A percentile compares a stretch with the other conserved stretches of the same genome.
phyloP scores from a whole-genome alignment of 2,113 vertebrate genomes.

The Grammomys dolichurus region DNA sequence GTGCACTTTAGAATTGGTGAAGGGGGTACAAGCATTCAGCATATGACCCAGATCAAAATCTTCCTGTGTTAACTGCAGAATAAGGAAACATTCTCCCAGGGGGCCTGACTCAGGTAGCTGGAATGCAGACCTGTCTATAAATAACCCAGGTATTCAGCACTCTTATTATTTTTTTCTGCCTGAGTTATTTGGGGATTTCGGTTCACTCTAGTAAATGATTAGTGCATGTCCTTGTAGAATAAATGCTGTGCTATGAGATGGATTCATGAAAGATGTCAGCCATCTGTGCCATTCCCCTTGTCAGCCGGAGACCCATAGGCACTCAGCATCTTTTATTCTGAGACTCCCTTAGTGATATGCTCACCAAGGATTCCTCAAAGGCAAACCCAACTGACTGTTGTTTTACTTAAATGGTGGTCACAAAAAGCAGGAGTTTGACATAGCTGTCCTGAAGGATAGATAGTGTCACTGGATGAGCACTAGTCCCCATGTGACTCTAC shows the following conservation, averaged over 20 bases:
- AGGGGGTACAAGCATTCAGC: background rate
- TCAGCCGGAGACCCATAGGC: background rate
- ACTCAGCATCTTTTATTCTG: background rate
- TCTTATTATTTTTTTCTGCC: slow-evolving; percentile 61
- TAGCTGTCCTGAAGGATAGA: background rate
- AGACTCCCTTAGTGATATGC: background rate
- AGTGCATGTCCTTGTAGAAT: slow-evolving; percentile 59
- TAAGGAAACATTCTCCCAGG: background rate
- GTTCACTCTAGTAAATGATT: slow-evolving; percentile 67
- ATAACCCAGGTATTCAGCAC: slow-evolving; percentile 15
- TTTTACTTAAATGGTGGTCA: background rate
- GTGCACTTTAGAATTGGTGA: slow-evolving; percentile 2
- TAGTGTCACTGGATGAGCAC: background rate
- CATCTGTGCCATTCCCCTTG: background rate
- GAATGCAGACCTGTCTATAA: slow-evolving; percentile 72
- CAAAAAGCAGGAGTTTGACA: background rate
- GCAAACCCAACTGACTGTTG: background rate
- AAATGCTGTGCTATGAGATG: slow-evolving; percentile 25
- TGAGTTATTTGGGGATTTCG: slow-evolving; percentile 72
- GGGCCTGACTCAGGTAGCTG: slow-evolving; percentile 75
- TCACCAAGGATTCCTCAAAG: slow-evolving; percentile 49
- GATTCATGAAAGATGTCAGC: slow-evolving; percentile 64
- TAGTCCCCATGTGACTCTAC: background rate
- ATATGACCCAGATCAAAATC: slow-evolving; percentile 26
- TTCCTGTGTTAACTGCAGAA: slow-evolving; percentile 53